Percentiles rank a stretch among this genome's conserved stretches.
These are phyloP conservation scores for Limnephilus lunatus DNA, from an alignment of 2,888 invertebrate species.

Conservation along the genomic window DNA sequence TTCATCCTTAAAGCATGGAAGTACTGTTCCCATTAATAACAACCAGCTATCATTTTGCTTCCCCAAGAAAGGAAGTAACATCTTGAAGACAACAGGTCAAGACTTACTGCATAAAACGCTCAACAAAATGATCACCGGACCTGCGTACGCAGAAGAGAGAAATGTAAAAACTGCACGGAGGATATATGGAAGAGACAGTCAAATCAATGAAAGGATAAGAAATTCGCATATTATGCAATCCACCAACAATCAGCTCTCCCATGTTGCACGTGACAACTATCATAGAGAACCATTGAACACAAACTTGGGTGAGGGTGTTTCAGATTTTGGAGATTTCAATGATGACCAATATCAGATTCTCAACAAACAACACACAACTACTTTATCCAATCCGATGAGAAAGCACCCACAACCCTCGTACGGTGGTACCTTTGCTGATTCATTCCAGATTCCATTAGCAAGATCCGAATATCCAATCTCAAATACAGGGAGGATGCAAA, in stretches of 20 bases:
- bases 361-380: neutral
- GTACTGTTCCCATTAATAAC: neutral
- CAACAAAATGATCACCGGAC: neutral
- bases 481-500: slow-evolving; percentile 6
- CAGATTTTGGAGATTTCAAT: slow-evolving; percentile 11
- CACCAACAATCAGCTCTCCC: neutral
- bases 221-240: neutral
- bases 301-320: neutral
- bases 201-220: slow-evolving; percentile 18
- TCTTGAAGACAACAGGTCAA: neutral
- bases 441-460: neutral
- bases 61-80: neutral
- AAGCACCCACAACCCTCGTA: neutral
- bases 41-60: neutral
- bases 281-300: neutral
- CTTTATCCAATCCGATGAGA: slow-evolving; percentile 20
- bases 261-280: neutral
- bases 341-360: neutral
- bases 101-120: neutral
- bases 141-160: neutral
- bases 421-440: slow-evolving; percentile 15
- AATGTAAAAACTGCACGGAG: neutral
- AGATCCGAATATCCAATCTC: neutral
- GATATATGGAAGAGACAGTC: neutral
- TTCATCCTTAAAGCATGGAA: neutral